Conservation (phyloP, 2,888 invertebrate species). For the Hartigia nigra region DNA sequence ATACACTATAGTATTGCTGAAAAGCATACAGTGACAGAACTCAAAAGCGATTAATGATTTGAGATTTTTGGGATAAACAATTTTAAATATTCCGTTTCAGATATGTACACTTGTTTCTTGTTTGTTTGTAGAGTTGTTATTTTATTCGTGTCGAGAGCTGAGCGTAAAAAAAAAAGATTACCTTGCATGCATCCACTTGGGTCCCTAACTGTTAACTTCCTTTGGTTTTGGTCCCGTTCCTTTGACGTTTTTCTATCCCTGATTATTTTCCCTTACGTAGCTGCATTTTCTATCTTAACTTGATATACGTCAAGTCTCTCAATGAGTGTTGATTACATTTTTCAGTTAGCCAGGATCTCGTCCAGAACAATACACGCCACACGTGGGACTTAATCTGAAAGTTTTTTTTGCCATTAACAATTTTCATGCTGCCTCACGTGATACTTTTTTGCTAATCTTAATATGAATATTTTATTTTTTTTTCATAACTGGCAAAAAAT, state of each 20-base stretch:
- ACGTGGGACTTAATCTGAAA: neutral
- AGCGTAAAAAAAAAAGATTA: constrained; percentile 54
- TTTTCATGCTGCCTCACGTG: neutral
- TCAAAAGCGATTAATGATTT: neutral
- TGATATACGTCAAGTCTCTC: neutral
- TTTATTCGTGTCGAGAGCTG: constrained; percentile 36
- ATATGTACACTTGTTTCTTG: neutral
- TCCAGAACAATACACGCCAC: neutral
- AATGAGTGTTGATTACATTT: neutral
- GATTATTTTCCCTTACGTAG: constrained; percentile 19
- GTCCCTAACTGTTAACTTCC: constrained; percentile 53
- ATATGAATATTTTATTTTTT: too few relatives aligned
- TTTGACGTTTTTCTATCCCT: constrained; percentile 19
- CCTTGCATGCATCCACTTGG: constrained; percentile 56
- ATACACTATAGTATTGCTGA: neutral
- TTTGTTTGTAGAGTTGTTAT: constrained; percentile 6
- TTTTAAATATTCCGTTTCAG: neutral
- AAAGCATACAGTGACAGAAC: neutral
- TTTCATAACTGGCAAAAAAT: neutral
- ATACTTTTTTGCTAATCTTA: neutral
- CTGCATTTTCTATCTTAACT: neutral
- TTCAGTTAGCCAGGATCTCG: neutral
- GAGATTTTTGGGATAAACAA: neutral
- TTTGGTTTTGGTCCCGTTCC: constrained; percentile 44
- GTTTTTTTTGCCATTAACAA: neutral